phyloP scores from a whole-genome alignment of 2,888 invertebrate species.

The Trissonchulus latispiculum region DNA sequence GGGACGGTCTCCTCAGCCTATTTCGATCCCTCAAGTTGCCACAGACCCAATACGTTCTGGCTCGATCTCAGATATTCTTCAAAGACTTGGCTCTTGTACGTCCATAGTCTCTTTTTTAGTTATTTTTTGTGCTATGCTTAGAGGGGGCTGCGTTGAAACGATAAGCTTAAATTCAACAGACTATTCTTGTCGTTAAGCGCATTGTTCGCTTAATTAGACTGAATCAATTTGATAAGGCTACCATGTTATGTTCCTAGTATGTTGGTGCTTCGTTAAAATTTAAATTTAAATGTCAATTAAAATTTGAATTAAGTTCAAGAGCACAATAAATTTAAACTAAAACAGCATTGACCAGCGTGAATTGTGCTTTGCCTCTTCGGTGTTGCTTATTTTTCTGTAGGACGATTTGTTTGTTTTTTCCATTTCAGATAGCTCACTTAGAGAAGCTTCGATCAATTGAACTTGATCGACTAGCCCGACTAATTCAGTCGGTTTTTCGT shows the following conservation, averaged over 20 bases:
- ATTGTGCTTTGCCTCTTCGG: no score
- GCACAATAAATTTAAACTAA: not conserved
- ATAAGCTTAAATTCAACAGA: no score
- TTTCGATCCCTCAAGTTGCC: not conserved
- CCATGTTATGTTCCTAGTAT: no score
- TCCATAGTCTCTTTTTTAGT: not conserved
- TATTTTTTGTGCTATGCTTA: no score
- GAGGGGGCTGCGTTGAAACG: no score
- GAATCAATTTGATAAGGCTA: not conserved
- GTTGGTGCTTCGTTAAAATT: not conserved
- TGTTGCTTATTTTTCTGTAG: no score
- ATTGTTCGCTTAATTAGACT: not conserved
- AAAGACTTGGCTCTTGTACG: not conserved
- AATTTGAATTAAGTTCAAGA: no score
- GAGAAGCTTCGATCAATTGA: not conserved
- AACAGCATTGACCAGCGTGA: not conserved
- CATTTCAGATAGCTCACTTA: not conserved
- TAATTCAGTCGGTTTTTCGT: conserved; percentile 4
- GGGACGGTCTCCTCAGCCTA: not conserved
- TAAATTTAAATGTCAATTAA: no score
- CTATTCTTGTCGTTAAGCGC: not conserved
- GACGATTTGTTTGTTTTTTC: not conserved
- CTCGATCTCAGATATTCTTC: not conserved
- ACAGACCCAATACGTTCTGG: not conserved
- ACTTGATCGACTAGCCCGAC: not conserved